Evolutionary conservation across 2,888 invertebrate genomes (phyloP).

Genomic region (Parnassius orleans): DNA sequence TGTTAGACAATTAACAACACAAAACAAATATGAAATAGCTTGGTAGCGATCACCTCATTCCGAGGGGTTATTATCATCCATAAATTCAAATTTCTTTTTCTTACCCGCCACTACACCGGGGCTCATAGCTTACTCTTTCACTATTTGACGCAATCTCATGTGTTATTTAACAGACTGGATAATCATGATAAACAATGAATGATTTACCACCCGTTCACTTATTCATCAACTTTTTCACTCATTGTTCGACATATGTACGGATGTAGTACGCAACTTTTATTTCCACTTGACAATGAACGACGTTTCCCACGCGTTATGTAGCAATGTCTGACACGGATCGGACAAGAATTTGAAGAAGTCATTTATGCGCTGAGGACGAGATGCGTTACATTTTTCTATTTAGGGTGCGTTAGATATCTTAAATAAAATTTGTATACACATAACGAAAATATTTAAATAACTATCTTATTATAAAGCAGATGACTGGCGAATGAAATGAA

Average conservation of each 20-base stretch:
- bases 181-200: constrained; percentile 5
- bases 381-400: constrained; percentile 8
- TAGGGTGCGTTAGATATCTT: constrained; percentile 1
- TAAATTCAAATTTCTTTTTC: no score
- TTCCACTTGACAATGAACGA: constrained; percentile 18
- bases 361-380: constrained; percentile 6
- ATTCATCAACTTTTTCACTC: constrained; percentile 17
- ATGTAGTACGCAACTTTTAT: constrained; percentile 4
- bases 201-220: not conserved
- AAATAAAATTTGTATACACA: not conserved
- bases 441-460: not conserved
- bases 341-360: constrained; percentile 7
- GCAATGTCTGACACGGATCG: constrained; percentile 9
- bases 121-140: not conserved
- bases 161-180: not conserved
- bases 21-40: no score
- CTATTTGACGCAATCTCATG: not conserved
- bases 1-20: no score
- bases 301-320: constrained; percentile 19
- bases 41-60: no score
- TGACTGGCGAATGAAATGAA: no score
- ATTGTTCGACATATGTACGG: constrained; percentile 23
- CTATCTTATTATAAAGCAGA: no score
- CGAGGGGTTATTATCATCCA: no score
- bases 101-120: no score